These are phyloP conservation scores for Drosophila saltans DNA, from an alignment of 1,140 invertebrate species.

Conservation along the genomic window DNA sequence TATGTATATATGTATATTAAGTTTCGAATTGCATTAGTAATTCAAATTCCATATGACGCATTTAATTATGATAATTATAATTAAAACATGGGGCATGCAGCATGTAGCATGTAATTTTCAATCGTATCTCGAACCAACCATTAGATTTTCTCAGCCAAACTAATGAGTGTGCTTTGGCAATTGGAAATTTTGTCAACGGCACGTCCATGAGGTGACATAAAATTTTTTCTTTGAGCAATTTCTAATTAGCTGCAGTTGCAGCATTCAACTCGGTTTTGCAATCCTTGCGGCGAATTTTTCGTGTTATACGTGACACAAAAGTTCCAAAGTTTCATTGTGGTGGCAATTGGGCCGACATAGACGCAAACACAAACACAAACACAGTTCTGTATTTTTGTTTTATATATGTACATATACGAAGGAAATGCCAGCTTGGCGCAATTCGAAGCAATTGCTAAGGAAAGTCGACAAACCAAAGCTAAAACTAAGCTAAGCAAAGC, in stretches of 20 bases:
- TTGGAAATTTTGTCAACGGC: slow-evolving; percentile 11
- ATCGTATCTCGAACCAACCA: slow-evolving; percentile 8
- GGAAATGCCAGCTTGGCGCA: background rate
- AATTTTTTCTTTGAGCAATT: slow-evolving; percentile 54
- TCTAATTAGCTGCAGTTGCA: slow-evolving; percentile 55
- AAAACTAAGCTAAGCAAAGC: background rate
- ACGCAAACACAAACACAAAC: background rate
- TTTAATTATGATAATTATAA: slow-evolving; percentile 41
- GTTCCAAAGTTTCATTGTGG: slow-evolving; percentile 30
- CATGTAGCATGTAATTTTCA: slow-evolving; percentile 6
- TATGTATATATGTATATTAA: background rate
- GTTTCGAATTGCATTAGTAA: slow-evolving; percentile 37
- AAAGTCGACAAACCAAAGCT: background rate
- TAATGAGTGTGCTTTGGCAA: slow-evolving; percentile 43
- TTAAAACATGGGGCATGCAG: background rate
- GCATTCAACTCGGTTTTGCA: slow-evolving; percentile 26
- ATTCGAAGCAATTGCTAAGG: background rate
- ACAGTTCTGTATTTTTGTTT: background rate
- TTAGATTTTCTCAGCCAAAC: background rate
- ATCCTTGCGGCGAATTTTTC: slow-evolving; percentile 37
- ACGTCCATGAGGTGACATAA: slow-evolving; percentile 54
- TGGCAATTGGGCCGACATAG: background rate
- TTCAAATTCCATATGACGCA: slow-evolving; percentile 45
- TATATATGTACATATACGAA: background rate
- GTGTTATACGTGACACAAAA: slow-evolving; percentile 42